These are phyloP conservation scores for Gadus macrocephalus DNA, from an alignment of 2,113 vertebrate genomes.

Conservation along the genomic window DNA sequence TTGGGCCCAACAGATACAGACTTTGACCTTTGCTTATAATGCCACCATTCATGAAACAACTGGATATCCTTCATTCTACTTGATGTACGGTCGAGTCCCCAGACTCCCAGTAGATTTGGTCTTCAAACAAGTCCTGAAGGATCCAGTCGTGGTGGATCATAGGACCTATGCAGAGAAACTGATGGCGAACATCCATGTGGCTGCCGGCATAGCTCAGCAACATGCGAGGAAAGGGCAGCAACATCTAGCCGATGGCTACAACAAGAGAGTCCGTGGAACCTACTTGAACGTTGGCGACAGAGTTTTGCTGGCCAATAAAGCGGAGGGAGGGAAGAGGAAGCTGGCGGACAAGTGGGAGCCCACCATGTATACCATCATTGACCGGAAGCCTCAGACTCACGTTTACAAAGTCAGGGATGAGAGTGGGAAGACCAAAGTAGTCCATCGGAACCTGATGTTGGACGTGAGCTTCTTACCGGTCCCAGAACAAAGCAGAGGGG, in stretches of 20 bases:
- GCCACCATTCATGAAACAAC: conserved; percentile 28
- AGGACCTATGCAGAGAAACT: conserved; percentile 4
- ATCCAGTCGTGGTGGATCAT: conserved; percentile 12
- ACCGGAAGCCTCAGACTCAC: conserved; percentile 13
- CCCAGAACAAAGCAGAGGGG: not conserved
- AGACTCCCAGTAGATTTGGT: conserved; percentile 19
- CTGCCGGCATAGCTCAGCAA: conserved; percentile 22
- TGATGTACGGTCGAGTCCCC: conserved; percentile 27
- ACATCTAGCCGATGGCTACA: conserved; percentile 9
- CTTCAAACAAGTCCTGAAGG: conserved; percentile 15
- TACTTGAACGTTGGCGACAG: conserved; percentile 2
- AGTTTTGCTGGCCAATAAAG: conserved; percentile 22
- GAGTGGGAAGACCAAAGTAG: not conserved
- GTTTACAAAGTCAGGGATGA: conserved; percentile 17
- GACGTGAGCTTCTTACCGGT: conserved; percentile 17
- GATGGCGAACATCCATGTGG: conserved; percentile 18
- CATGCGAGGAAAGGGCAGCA: conserved; percentile 18
- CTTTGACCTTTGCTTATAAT: conserved; percentile 27
- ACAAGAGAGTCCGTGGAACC: conserved; percentile 4
- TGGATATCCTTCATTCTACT: conserved; percentile 17
- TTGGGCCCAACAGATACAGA: conserved; percentile 22
- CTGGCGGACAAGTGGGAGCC: conserved; percentile 27
- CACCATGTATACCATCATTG: conserved; percentile 10
- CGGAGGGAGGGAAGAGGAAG: conserved; percentile 10
- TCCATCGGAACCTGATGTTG: conserved; percentile 19